Percentiles rank a stretch among this genome's conserved stretches.
Evolutionary conservation across 2,888 invertebrate species (phyloP).

Genomic region (Ametastegia equiseti): DNA sequence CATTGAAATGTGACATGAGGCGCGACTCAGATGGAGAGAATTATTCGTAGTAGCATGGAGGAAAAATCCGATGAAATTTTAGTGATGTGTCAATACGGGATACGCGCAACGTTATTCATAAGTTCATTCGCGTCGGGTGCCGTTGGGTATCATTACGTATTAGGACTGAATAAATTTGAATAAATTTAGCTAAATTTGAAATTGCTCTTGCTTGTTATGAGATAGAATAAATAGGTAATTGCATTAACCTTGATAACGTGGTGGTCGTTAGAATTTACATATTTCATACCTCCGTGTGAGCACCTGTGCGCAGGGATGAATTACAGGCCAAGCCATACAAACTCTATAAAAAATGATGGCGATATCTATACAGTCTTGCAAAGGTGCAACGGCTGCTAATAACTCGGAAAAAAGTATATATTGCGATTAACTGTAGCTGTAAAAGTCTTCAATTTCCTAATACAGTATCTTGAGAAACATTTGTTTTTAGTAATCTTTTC

Average conservation of each 20-base stretch:
- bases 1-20: not conserved
- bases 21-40: not conserved
- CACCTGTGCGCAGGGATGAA: not conserved
- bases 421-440: not conserved
- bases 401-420: not conserved
- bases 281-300: not conserved
- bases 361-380: not conserved
- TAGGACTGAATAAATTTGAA: slow-evolving; percentile 41
- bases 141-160: slow-evolving; percentile 44
- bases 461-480: not conserved
- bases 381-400: not conserved
- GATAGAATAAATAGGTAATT: slow-evolving; percentile 38
- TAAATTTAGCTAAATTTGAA: slow-evolving; percentile 39
- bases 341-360: not conserved
- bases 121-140: slow-evolving; percentile 34
- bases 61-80: slow-evolving; percentile 24
- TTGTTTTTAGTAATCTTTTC: not conserved
- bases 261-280: slow-evolving; percentile 31
- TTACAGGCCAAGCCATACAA: not conserved
- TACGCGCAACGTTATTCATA: slow-evolving; percentile 35
- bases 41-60: not conserved
- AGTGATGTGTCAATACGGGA: slow-evolving; percentile 11
- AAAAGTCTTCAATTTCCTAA: not conserved
- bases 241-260: slow-evolving; percentile 18
- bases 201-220: slow-evolving; percentile 36